Percentiles rank a stretch among this genome's conserved stretches.
These are phyloP conservation scores for Sinocyclocheilus grahami DNA, from an alignment of 2,113 vertebrate genomes.

Conservation along the genomic window DNA sequence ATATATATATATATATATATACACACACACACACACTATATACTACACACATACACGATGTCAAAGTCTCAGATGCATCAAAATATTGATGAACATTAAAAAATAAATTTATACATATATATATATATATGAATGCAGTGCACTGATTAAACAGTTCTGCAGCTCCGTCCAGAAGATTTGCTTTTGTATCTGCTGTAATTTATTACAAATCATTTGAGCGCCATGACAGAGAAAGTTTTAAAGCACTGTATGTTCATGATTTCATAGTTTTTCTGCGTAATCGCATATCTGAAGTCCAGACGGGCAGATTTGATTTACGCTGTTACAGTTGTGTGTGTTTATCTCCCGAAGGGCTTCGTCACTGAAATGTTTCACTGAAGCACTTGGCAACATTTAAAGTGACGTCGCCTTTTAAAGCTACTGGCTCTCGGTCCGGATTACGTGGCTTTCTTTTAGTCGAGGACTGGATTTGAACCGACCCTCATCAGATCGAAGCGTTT, in stretches of 20 bases:
- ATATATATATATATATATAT: background rate
- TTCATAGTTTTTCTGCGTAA: background rate
- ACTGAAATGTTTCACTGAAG: background rate
- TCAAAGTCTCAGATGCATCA: background rate
- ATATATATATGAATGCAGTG: background rate
- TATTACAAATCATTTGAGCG: background rate
- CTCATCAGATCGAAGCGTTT: background rate
- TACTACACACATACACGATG: background rate
- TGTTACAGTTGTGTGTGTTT: background rate
- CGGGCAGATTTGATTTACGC: background rate
- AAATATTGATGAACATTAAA: background rate
- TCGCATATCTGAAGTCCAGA: background rate
- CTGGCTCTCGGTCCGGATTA: background rate
- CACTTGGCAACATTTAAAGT: background rate
- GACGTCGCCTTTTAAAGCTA: background rate
- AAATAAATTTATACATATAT: background rate
- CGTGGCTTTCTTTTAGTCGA: background rate
- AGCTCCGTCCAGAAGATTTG: constrained; percentile 8
- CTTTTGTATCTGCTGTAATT: background rate
- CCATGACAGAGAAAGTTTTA: background rate
- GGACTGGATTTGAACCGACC: background rate
- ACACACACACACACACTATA: too few relatives aligned
- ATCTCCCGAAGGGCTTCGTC: background rate
- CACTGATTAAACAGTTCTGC: background rate
- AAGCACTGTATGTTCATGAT: constrained; percentile 8